Evolutionary conservation across 2,797 vertebrate genomes (phyloP), one percentile per base, ranked within the genome.

Genomic region (Esox lucius): DNA sequence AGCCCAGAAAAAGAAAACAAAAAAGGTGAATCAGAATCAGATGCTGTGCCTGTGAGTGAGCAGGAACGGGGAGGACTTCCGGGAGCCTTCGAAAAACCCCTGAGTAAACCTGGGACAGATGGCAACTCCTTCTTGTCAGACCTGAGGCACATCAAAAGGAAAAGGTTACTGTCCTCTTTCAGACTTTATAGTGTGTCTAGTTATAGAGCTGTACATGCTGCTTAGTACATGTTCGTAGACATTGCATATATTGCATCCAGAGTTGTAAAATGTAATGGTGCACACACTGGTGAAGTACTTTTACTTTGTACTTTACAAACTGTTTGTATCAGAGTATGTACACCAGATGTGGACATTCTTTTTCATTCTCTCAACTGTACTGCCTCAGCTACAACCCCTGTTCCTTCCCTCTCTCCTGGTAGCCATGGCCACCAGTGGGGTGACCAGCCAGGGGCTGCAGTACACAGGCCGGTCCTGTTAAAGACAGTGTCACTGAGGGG

Each of bases 91-190:
- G 71, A 82, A 56, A 46, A 46, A 17, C 59, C 71, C 5, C 69
- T 33, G 19, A 81, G 33, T 72, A 83, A 86, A 71, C 24, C 70
- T 5, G 67, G 79, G 26, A 5, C 79, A 56, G 19, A 7, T 31
- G 65, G 59, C 11, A 72, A 19, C 64, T 67, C 82, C 6, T 79
- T 83, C 83, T 78, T 85, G 70, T 85, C 86, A 62, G 65, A 80
- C 24, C 62, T 73, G 66, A 86, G 66, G 59, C 64, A 68, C 74
- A 76, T n/a, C 1, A 80, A 26, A 76, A 72, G 68, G 48, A 84
- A 74, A 69, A 74, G 78, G 90, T 92, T 26, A 74, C n/a, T 42
- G 31, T 66, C 1, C 22, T 28, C 22, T 49, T n/a, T 46, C 56
- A 3, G 53, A 22, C 59, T 13, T 24, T 51, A 19, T 49, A 28